phyloP scores from a whole-genome alignment of 2,113 vertebrate species.

The Stigmatopora argus region DNA sequence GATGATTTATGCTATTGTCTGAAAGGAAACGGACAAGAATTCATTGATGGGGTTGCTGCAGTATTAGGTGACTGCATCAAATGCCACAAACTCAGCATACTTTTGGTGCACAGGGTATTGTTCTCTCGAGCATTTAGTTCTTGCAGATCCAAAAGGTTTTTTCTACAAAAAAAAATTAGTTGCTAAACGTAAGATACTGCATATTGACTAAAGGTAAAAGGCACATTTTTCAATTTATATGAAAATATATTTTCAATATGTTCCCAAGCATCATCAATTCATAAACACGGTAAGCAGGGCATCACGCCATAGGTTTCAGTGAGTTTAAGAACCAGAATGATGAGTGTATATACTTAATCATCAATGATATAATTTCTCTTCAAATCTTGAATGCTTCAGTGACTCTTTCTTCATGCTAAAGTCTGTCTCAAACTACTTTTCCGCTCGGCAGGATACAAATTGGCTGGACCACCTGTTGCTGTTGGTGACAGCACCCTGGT shows the following conservation, averaged over 20 bases:
- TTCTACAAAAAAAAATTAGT: too few relatives aligned
- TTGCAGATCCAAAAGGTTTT: too few relatives aligned
- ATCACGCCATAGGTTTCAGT: neutral
- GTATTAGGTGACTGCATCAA: too few relatives aligned
- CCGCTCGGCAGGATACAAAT: conserved; percentile 61
- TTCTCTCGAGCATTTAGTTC: too few relatives aligned
- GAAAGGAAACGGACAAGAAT: neutral
- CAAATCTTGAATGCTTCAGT: conserved; percentile 26
- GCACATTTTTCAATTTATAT: too few relatives aligned
- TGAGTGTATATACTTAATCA: conserved; percentile 24
- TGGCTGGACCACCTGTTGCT: conserved; percentile 70
- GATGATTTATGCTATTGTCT: neutral
- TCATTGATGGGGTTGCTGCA: too few relatives aligned
- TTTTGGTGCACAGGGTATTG: neutral
- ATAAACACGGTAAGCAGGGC: too few relatives aligned
- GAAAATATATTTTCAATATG: neutral
- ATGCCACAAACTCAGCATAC: too few relatives aligned
- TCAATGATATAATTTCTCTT: neutral
- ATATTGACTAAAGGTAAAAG: too few relatives aligned
- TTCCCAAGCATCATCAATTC: neutral
- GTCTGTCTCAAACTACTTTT: conserved; percentile 49
- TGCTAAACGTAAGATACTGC: too few relatives aligned
- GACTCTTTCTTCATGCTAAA: conserved; percentile 33
- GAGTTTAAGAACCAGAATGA: conserved; percentile 16
- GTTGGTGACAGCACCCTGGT: conserved; percentile 58